These are phyloP conservation scores for Galerucella pusilla DNA, from an alignment of 2,888 invertebrate species.

Conservation along the genomic window DNA sequence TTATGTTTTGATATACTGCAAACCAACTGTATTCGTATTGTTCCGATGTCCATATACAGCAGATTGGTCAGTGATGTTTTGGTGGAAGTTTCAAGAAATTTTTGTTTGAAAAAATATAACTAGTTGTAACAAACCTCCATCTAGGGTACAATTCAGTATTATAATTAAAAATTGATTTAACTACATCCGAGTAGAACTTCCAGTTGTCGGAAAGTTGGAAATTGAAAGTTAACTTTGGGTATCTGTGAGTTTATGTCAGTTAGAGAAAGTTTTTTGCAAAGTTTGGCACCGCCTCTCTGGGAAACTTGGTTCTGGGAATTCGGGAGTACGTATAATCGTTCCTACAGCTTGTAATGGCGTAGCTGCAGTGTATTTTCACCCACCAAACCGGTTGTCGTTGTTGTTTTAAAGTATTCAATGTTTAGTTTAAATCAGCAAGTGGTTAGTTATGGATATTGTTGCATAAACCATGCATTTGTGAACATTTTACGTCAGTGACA, in stretches of 20 bases:
- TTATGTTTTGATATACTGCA: too few relatives aligned
- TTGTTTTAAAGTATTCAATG: constrained; percentile 1
- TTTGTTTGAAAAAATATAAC: too few relatives aligned
- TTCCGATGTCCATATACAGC: too few relatives aligned
- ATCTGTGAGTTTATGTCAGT: constrained; percentile 63
- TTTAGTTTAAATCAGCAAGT: constrained; percentile 15
- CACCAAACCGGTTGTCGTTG: constrained; percentile 18
- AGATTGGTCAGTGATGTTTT: too few relatives aligned
- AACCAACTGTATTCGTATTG: too few relatives aligned
- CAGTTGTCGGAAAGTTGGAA: constrained; percentile 42
- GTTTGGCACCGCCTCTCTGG: constrained; percentile 58
- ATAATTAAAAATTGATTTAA: constrained; percentile 11
- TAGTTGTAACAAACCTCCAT: neutral
- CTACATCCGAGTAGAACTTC: constrained; percentile 26
- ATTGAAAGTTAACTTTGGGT: constrained; percentile 46
- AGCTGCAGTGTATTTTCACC: constrained; percentile 29
- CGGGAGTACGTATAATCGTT: constrained; percentile 57
- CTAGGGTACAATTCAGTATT: neutral
- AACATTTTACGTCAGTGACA: neutral
- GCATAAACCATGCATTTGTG: constrained; percentile 5
- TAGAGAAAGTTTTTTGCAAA: constrained; percentile 61
- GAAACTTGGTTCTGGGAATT: constrained; percentile 56
- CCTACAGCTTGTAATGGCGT: constrained; percentile 37
- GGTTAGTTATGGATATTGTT: neutral
- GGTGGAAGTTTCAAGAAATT: too few relatives aligned